Evolutionary conservation across 2,113 vertebrate species (phyloP).

Genomic region (Psettodes erumei): DNA sequence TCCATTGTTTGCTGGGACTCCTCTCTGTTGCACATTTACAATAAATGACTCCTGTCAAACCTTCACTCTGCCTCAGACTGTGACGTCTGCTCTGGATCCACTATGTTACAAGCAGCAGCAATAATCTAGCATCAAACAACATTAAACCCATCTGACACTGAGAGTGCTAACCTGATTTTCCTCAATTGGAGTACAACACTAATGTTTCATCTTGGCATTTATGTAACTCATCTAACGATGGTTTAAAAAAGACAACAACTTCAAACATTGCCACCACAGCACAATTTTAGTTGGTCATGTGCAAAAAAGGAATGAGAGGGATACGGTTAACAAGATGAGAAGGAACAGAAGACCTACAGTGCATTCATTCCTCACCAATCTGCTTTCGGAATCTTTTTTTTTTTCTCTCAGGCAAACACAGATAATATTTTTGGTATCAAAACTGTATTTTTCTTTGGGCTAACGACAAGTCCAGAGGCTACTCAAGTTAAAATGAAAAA

Average conservation of each 20-base stretch:
- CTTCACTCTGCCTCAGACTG: too few species aligned
- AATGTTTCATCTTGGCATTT: slow-evolving; percentile 9
- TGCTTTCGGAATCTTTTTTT: not conserved
- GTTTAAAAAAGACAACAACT: slow-evolving; percentile 30
- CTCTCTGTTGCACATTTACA: too few species aligned
- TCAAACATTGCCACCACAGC: slow-evolving; percentile 13
- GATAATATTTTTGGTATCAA: not conserved
- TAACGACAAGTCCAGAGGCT: slow-evolving; percentile 2
- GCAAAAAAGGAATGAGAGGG: not conserved
- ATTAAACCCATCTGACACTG: slow-evolving; percentile 14
- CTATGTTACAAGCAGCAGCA: too few species aligned
- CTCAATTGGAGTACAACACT: slow-evolving; percentile 2
- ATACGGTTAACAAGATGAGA: not conserved
- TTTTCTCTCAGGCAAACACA: not conserved
- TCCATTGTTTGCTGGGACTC: too few species aligned
- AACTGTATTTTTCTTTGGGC: not conserved
- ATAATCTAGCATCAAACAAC: slow-evolving; percentile 15
- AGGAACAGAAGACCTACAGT: not conserved
- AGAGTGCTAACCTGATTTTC: not conserved
- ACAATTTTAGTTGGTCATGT: not conserved
- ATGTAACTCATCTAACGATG: slow-evolving; percentile 2
- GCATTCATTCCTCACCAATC: not conserved
- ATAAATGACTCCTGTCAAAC: too few species aligned
- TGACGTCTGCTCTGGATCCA: too few species aligned
- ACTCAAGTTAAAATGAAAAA: slow-evolving; percentile 16